phyloP scores from a whole-genome alignment of 1,140 invertebrate species.

The Drosophila nikananu region DNA sequence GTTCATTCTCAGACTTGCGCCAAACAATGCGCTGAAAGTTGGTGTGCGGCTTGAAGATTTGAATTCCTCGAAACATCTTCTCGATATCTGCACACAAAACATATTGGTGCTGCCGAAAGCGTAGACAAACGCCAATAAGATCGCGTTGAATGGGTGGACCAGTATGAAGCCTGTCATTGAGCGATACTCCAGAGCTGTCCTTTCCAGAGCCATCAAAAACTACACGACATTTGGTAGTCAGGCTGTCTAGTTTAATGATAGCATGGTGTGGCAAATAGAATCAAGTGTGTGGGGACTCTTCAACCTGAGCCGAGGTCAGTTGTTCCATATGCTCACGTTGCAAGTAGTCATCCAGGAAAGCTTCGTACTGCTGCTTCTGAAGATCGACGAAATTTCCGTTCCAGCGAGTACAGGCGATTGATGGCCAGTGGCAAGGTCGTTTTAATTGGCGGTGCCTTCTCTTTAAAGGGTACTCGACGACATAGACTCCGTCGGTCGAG shows the following conservation, averaged over 20 bases:
- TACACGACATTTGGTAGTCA: background rate
- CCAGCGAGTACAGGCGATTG: background rate
- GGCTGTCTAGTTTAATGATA: background rate
- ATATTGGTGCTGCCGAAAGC: background rate
- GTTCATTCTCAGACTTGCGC: background rate
- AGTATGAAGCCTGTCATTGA: background rate
- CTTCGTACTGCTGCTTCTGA: too few relatives aligned
- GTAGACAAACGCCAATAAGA: too few relatives aligned
- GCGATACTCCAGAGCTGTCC: background rate
- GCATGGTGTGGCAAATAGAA: too few relatives aligned
- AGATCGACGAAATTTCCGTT: background rate
- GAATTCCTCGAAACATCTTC: background rate
- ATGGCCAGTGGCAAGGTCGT: background rate
- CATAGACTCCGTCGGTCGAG: too few relatives aligned
- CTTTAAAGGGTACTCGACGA: too few relatives aligned
- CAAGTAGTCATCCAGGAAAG: too few relatives aligned
- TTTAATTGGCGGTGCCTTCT: background rate
- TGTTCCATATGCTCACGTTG: too few relatives aligned
- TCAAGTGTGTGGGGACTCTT: too few relatives aligned
- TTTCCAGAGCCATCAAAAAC: background rate
- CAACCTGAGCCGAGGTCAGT: too few relatives aligned
- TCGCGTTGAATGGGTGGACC: background rate
- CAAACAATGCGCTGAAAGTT: background rate
- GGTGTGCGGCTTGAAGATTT: background rate
- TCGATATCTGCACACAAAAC: background rate